A percentile compares a stretch with the other conserved stretches of the same genome.
These are phyloP conservation scores for Chaetops frenatus DNA, from an alignment of 2,113 vertebrate genomes.

Conservation along the genomic window DNA sequence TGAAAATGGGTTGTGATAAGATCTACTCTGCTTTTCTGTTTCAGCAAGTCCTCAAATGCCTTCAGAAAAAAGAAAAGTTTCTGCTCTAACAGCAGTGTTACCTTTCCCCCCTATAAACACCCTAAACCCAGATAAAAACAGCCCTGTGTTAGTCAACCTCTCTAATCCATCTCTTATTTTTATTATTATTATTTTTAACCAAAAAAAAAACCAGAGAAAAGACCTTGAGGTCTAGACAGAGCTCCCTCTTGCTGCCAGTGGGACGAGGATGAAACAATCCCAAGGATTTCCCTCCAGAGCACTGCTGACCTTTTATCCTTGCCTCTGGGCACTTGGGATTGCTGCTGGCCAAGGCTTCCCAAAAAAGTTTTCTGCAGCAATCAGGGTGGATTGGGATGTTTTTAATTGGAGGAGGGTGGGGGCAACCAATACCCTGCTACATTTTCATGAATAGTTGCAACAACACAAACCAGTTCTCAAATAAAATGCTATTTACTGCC, in stretches of 20 bases:
- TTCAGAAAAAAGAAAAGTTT: background rate
- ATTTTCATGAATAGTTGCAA: background rate
- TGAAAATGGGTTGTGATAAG: background rate
- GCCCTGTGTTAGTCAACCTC: background rate
- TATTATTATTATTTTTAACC: background rate
- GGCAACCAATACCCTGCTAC: background rate
- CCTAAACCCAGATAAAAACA: background rate
- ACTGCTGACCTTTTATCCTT: background rate
- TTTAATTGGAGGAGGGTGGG: background rate
- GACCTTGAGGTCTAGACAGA: background rate
- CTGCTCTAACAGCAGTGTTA: background rate
- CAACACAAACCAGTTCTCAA: background rate
- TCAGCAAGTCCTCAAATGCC: background rate
- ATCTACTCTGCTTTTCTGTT: background rate
- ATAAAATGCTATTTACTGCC: background rate
- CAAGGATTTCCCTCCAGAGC: background rate
- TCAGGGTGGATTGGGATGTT: background rate
- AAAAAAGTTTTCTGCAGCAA: background rate
- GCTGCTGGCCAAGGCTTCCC: background rate
- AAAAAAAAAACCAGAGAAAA: background rate
- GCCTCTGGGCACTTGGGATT: background rate
- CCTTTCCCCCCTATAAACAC: background rate
- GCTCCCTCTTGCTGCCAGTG: background rate
- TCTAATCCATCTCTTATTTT: background rate
- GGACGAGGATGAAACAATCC: fast-evolving